Percentiles rank a stretch among this genome's conserved stretches.
phyloP scores from a whole-genome alignment of 1,140 invertebrate species.

The Manduca sexta region DNA sequence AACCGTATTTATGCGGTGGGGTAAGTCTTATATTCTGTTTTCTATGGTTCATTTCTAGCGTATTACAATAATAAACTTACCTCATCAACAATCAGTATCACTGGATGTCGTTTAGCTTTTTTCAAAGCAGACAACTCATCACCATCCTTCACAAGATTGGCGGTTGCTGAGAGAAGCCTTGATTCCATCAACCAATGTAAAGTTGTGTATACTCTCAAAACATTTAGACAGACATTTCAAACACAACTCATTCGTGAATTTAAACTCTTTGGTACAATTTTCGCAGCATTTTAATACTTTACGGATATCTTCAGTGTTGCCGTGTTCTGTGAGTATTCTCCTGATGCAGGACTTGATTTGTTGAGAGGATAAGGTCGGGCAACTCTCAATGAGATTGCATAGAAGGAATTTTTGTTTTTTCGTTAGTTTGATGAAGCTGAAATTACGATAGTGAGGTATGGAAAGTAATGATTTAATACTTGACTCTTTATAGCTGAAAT shows the following conservation, averaged over 20 bases:
- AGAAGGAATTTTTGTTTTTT: conserved; percentile 55
- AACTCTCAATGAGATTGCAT: conserved; percentile 52
- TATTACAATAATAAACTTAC: conserved; percentile 44
- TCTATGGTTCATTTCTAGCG: too few species aligned
- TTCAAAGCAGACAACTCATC: conserved; percentile 54
- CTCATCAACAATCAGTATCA: conserved; percentile 80
- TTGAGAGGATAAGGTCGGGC: conserved; percentile 34
- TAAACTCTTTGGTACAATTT: conserved; percentile 41
- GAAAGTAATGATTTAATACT: too few species aligned
- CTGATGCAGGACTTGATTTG: conserved; percentile 52
- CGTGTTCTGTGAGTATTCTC: conserved; percentile 52
- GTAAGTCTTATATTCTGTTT: too few species aligned
- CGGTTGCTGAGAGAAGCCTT: conserved; percentile 65
- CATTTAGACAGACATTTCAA: conserved; percentile 65
- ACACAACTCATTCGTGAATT: conserved; percentile 61
- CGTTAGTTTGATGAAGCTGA: conserved; percentile 54
- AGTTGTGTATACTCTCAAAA: conserved; percentile 64
- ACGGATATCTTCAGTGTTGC: conserved; percentile 40
- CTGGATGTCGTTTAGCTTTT: conserved; percentile 71
- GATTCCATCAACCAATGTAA: conserved; percentile 56
- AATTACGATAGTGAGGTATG: too few species aligned
- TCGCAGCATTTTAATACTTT: conserved; percentile 30
- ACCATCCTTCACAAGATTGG: conserved; percentile 41
- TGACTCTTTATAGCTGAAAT: too few species aligned
- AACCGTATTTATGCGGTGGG: too few species aligned